Evolutionary conservation across 2,797 vertebrate genomes (phyloP).

Genomic region (Pterois miles): DNA sequence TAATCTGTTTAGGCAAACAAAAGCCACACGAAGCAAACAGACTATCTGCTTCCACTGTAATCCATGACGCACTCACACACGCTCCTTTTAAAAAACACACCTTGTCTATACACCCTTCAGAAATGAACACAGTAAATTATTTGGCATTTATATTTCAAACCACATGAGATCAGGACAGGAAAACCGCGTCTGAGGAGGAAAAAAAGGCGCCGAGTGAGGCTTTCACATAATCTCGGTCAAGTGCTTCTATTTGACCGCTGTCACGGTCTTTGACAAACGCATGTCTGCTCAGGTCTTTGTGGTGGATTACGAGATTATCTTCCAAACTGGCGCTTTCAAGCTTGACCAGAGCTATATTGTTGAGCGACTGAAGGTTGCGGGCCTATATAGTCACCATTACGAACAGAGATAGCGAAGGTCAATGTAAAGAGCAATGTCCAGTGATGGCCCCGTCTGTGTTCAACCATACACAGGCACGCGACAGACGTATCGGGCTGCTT

Average conservation of each 20-base stretch:
- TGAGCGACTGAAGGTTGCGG: constrained; percentile 42
- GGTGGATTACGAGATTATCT: constrained; percentile 47
- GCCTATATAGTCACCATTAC: constrained; percentile 51
- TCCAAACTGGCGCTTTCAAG: constrained; percentile 19
- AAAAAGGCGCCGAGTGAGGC: constrained; percentile 41
- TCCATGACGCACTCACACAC: background rate
- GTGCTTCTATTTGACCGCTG: constrained; percentile 68
- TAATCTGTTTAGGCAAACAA: background rate
- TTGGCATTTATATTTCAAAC: constrained; percentile 32
- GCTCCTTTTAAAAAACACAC: background rate
- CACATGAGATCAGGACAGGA: constrained; percentile 16
- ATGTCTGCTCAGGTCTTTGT: constrained; percentile 26
- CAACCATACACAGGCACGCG: background rate
- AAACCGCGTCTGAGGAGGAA: background rate
- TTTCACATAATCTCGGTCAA: constrained; percentile 64
- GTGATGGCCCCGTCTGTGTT: constrained; percentile 19
- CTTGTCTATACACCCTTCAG: background rate
- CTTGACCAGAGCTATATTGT: constrained; percentile 30
- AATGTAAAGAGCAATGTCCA: constrained; percentile 72
- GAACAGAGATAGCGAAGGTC: constrained; percentile 72
- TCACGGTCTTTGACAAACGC: constrained; percentile 34
- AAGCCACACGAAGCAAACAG: background rate
- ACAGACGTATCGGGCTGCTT: background rate
- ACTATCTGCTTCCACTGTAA: background rate
- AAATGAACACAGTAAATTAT: constrained; percentile 26